Percentiles rank a stretch among this genome's conserved stretches.
phyloP scores from a whole-genome alignment of 2,888 invertebrate genomes.

The Lydus trimaculatus region DNA sequence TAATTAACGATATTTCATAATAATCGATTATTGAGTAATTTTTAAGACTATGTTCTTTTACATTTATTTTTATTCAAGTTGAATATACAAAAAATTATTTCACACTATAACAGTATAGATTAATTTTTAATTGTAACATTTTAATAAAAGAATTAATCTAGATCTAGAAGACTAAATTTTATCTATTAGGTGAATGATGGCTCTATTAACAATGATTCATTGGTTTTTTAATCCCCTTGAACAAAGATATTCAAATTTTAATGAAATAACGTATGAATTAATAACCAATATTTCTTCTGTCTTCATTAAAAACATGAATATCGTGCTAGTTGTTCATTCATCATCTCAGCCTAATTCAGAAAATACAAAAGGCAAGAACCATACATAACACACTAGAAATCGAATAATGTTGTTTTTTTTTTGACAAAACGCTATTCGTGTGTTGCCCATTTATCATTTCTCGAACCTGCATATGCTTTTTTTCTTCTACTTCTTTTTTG shows the following conservation, averaged over 20 bases:
- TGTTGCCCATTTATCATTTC: background rate
- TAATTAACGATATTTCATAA: background rate
- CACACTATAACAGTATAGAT: no score
- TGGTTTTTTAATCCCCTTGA: background rate
- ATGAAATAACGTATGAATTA: background rate
- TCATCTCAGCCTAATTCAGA: background rate
- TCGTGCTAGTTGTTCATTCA: background rate
- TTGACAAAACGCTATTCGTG: background rate
- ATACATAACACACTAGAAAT: no score
- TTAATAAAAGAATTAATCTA: background rate
- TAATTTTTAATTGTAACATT: no score
- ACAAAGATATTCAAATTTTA: background rate
- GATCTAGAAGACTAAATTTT: no score
- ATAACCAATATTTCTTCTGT: background rate
- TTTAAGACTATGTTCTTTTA: background rate
- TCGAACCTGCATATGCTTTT: background rate
- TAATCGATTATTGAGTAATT: background rate
- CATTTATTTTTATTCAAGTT: no score
- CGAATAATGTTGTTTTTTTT: background rate
- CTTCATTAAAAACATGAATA: conserved; percentile 1
- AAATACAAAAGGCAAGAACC: background rate
- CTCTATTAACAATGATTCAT: background rate
- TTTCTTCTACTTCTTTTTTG: background rate
- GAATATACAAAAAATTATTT: no score
- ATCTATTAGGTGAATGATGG: background rate